A percentile compares a stretch with the other conserved stretches of the same genome.
These are phyloP conservation scores for Aphelenchoides besseyi DNA, from an alignment of 1,140 invertebrate species.

Conservation along the genomic window DNA sequence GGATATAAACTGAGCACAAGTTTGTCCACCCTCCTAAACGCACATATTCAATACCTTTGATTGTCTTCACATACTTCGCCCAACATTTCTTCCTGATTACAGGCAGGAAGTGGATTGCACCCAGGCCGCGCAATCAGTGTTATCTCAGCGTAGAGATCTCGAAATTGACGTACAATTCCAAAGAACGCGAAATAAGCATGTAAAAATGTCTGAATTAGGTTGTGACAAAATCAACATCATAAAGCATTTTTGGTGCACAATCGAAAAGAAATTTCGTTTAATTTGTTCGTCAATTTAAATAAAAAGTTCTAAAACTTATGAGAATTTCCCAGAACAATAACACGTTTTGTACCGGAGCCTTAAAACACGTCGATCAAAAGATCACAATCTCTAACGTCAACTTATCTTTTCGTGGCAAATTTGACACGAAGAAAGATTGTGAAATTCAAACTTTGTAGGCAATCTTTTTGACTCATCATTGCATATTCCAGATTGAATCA, in stretches of 20 bases:
- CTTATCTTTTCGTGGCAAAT: neutral
- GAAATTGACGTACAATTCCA: neutral
- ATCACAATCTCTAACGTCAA: no score
- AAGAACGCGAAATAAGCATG: neutral
- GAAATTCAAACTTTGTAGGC: neutral
- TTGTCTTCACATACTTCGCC: no score
- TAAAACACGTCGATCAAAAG: no score
- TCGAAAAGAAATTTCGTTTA: no score
- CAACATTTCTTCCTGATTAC: no score
- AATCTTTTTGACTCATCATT: neutral
- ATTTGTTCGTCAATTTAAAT: no score
- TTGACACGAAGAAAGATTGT: neutral
- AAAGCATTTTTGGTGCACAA: no score
- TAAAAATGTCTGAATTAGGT: no score
- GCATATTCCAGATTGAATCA: neutral
- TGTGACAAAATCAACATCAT: no score
- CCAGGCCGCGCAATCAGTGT: neutral
- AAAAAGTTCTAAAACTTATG: no score
- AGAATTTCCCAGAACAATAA: neutral
- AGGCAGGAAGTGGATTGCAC: neutral
- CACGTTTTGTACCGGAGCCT: neutral
- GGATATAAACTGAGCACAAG: neutral
- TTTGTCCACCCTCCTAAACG: neutral
- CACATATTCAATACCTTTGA: no score
- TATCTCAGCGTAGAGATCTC: neutral